phyloP scores from a whole-genome alignment of 2,113 vertebrate species.

The Brienomyrus longianalis region DNA sequence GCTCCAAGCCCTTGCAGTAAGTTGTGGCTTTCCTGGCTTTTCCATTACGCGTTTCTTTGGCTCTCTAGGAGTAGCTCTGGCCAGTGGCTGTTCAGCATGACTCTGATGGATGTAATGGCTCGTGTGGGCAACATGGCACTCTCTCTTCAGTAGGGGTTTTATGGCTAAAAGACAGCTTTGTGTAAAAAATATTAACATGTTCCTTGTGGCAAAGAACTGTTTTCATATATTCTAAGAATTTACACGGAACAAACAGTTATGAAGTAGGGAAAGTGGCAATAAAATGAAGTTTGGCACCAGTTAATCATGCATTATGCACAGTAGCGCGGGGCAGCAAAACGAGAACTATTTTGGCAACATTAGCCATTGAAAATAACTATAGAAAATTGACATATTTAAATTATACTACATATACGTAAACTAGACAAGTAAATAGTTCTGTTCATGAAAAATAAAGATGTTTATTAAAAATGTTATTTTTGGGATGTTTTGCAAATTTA shows the following conservation, averaged over 20 bases:
- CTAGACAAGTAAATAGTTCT: neutral
- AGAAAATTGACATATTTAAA: neutral
- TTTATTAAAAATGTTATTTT: neutral
- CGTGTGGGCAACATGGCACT: neutral
- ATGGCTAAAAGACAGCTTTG: neutral
- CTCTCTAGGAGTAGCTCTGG: conserved; percentile 9
- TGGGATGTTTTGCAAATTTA: neutral
- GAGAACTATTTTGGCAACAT: conserved; percentile 60
- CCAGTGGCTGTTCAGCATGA: conserved; percentile 2
- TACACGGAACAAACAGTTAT: neutral
- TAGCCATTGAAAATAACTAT: conserved; percentile 13
- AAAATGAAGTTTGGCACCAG: neutral
- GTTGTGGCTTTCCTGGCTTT: conserved; percentile 60
- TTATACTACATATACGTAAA: neutral
- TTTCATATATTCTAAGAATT: neutral
- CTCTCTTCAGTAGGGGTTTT: neutral
- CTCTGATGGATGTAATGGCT: conserved; percentile 12
- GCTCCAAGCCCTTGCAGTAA: conserved; percentile 96
- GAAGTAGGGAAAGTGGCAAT: neutral
- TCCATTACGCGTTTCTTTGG: conserved; percentile 41
- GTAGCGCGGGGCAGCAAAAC: conserved; percentile 47
- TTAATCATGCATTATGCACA: conserved; percentile 20
- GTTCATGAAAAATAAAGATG: neutral
- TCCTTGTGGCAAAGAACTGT: neutral
- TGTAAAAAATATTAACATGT: neutral